Base-by-base conservation (phyloP, 2,797 vertebrate genomes). In the Squalus acanthias region DNA sequence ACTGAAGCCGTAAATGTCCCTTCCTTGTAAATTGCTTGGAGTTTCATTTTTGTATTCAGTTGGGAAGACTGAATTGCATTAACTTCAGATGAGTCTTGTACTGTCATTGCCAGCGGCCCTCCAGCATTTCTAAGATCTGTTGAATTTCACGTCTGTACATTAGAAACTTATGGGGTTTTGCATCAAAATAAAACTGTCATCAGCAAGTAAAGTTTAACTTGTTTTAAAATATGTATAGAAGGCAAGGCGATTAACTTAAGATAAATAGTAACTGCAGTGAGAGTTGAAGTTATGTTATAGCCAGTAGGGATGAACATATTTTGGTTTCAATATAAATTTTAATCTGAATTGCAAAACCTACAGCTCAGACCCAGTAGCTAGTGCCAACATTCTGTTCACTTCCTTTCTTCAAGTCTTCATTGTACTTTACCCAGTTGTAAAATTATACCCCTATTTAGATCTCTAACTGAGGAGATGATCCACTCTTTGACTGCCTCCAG, bases 121-220 rank as follows among this genome's bases (percentile, higher is more conserved):
- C 7, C 94, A 33, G 24, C 50, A 53, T 57, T 57, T 57, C 50
- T 57, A 53, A 95, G 12, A 74, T 74, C 10, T 95, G 46, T 39
- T 72, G 26, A 95, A 39, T 72, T 57, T 95, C 10, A 57, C 10
- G 33, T 74, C 10, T 33, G 69, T 74, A 53, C 24, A 17, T 29
- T 74, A 33, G 69, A 74, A 50, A 95, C 29, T 33, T 33, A 2
- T 26, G 24, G 46, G 39, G 10, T 4, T 53, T 29, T 53, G 67
- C 22, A 29, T 95, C 46, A 72, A 94, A 50, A 70, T 24, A 72
- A 50, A 74, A 26, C 26, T 95, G 13, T 6, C 69, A 33, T 57
- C 15, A 3, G 94, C 65, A 95, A 72, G 69, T 50, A 95, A 95
- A 95, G 69, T 50, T 74, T 95, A 72, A 95, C 65, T 95, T 46